Evolutionary conservation across 2,888 invertebrate species (phyloP), one percentile per base, ranked within the genome.

Genomic region (Sminthurides aquaticus): DNA sequence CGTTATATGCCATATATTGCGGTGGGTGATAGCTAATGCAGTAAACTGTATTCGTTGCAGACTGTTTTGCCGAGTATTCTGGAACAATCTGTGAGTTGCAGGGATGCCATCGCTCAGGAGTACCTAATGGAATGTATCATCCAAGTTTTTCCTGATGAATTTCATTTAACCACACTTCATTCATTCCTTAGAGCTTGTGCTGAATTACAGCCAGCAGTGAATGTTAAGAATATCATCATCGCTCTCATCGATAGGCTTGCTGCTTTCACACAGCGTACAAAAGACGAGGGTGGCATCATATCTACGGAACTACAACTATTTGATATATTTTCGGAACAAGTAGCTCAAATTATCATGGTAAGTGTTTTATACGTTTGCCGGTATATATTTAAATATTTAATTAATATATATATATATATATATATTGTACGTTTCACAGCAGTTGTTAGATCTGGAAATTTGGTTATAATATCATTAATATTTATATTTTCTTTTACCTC

Each of bases 121-220:
- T 99, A 99, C 79, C 85, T 99, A 25, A 98, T 99, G 97, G 98
- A 98, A 80, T 97, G 97, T 78, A 92, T 98, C 66, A 97, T 97
- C 78, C 97, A 98, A 84, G 91, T 96, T 26, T 99, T 99, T 78
- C 98, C 99, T 0, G 99, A 99, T 78, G 99, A 99, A 80, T 98
- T 97, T 79, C 99, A 99, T 81, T 82, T 99, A 76, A 91, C 94
- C 75, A 97, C 97, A 0, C 82, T 99, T 67, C 91, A 90, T 79
- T 89, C 92, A 54, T 99, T 99, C 80, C 83, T 99, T 65, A 91
- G 94, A 79, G 96, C 98, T 0, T 99, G 99, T 78, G 96, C 92
- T 0, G 97, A 99, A 77, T 82, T 99, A 1, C 95, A 98, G 77
- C 87, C 88, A 0, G 91, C 90, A 8, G 98, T 99, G 15, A 97